Conservation (phyloP, 2,888 invertebrate species). For the Philonicus albiceps region DNA sequence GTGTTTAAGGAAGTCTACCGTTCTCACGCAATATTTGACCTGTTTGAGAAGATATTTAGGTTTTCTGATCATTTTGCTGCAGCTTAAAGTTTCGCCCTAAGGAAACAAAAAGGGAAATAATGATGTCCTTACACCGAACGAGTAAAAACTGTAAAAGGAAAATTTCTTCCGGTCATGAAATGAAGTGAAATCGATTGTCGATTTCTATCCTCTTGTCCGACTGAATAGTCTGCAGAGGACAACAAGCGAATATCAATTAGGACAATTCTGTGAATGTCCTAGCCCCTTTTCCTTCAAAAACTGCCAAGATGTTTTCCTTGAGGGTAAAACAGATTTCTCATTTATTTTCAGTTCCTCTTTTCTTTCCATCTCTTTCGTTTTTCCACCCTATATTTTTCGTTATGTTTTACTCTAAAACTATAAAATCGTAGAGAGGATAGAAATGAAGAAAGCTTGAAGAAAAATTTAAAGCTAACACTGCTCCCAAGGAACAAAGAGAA, state of each 20-base stretch:
- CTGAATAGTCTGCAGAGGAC: constrained; percentile 12
- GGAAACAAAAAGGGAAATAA: not conserved
- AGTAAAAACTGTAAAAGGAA: not conserved
- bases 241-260: constrained; percentile 22
- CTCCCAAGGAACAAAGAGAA: constrained; percentile 8
- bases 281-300: constrained; percentile 17
- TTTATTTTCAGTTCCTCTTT: not conserved
- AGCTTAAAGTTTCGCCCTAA: not conserved
- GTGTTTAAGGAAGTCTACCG: not conserved
- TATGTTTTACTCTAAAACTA: not conserved
- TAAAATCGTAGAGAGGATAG: not conserved
- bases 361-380: not conserved
- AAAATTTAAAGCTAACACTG: constrained; percentile 5
- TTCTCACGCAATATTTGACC: not conserved
- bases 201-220: constrained; percentile 7
- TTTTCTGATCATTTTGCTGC: not conserved
- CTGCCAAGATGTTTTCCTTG: constrained; percentile 11
- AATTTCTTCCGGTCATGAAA: constrained; percentile 11
- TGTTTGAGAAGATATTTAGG: not conserved
- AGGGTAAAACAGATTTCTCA: constrained; percentile 8
- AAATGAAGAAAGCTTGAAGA: not conserved
- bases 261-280: not conserved
- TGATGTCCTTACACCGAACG: not conserved
- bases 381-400: not conserved
- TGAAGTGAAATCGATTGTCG: constrained; percentile 9